Percentiles rank a stretch among this genome's conserved stretches.
Conservation (phyloP, 2,113 vertebrate species). For the Trinectes maculatus region DNA sequence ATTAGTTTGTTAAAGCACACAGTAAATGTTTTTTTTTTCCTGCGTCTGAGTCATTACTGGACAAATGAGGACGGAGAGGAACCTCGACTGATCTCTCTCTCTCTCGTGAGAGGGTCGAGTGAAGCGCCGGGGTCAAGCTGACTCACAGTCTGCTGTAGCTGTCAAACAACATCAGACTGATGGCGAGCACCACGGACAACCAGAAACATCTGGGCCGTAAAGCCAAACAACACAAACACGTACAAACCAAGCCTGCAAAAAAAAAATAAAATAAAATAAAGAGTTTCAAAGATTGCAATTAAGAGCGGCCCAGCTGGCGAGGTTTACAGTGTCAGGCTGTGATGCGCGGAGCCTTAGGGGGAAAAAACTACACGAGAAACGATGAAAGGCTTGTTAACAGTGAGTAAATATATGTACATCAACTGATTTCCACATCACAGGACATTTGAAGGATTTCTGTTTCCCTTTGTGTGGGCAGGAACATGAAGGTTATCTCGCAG, state of each 20-base stretch:
- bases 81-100: background rate
- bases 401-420: no score
- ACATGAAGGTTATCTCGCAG: background rate
- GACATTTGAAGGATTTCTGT: background rate
- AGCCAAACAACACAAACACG: slow-evolving; percentile 43
- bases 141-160: slow-evolving; percentile 37
- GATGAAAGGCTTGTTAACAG: background rate
- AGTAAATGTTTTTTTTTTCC: background rate
- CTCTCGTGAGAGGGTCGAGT: background rate
- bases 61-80: background rate
- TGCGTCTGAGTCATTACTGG: slow-evolving; percentile 28
- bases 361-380: no score
- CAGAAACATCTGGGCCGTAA: slow-evolving; percentile 60
- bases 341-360: no score
- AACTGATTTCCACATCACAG: background rate
- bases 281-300: slow-evolving; percentile 40
- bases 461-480: background rate
- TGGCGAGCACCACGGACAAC: slow-evolving; percentile 46
- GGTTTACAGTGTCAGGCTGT: slow-evolving; percentile 48
- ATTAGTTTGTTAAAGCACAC: no score
- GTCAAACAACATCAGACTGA: slow-evolving; percentile 18
- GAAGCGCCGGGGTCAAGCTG: slow-evolving; percentile 34
- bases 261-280: no score
- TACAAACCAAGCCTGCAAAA: slow-evolving; percentile 24
- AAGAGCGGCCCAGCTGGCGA: slow-evolving; percentile 47